phyloP scores from a whole-genome alignment of 2,797 vertebrate species.

The Rhinichthys osculus region DNA sequence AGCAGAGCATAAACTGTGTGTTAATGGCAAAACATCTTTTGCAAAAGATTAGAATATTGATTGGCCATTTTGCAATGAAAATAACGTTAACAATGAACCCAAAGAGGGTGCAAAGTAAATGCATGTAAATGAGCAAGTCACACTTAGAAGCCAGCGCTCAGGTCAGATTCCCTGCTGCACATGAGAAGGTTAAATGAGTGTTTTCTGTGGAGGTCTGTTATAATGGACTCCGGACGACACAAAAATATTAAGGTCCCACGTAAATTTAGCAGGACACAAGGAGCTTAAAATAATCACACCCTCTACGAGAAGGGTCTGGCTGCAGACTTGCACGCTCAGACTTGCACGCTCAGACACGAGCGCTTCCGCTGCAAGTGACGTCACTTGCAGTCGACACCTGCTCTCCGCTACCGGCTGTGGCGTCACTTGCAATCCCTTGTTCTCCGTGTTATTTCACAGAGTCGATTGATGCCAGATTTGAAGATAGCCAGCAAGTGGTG shows the following conservation, averaged over 20 bases:
- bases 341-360: too few relatives aligned
- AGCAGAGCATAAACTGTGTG: neutral
- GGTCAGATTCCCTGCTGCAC: neutral
- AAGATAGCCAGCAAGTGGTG: too few relatives aligned
- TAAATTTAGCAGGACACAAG: constrained; percentile 57
- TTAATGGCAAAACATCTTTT: neutral
- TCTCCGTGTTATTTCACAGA: too few relatives aligned
- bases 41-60: neutral
- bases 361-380: too few relatives aligned
- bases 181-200: constrained; percentile 19
- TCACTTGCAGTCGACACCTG: too few relatives aligned
- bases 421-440: too few relatives aligned
- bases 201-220: neutral
- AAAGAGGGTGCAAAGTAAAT: neutral
- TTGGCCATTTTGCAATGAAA: neutral
- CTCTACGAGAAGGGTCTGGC: too few relatives aligned
- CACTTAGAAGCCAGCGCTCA: neutral
- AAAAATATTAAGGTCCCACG: constrained; percentile 44
- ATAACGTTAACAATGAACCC: neutral
- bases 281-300: constrained; percentile 38
- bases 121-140: neutral
- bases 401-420: too few relatives aligned
- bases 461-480: too few relatives aligned
- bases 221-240: neutral
- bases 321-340: too few relatives aligned